Evolutionary conservation across 2,797 vertebrate species (phyloP), one percentile per base, ranked within the genome.

Genomic region (Clarias platycephalus): DNA sequence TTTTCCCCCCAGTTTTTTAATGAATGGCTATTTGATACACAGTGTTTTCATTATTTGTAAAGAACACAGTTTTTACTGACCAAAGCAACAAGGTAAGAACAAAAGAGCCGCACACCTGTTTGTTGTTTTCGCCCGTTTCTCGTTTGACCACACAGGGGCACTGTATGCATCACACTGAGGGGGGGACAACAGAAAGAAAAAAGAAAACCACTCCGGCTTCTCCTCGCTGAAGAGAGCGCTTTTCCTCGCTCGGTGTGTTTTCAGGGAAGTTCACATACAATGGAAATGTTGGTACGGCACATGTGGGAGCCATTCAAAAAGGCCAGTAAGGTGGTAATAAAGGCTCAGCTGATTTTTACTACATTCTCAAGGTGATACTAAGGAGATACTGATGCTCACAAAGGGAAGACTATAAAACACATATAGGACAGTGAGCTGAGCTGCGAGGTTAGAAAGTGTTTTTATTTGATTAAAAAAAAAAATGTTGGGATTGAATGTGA

Each of bases 101-200:
- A 86, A 86, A 86, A 83, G 85, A 80, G 28, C 60, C 37, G 70
- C 31, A 83, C 85, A 86, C 82, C 70, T 86, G 85, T 81, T 76
- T 83, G 68, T 82, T 85, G 71, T 83, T 80, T 58, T 83, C 74
- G 85, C 57, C 37, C 16, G 76, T 83, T 80, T 68, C 2, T 16
- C 53, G 68, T 67, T 62, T 76, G 82, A 53, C 82, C 85, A 86
- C 85, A 80, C 49, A 26, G 85, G 55, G 85, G 85, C 77, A 71
- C 81, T 83, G 75, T 37, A 37, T 83, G 75, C 58, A 55, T 80
- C 64, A 40, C 57, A 34, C 66, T 58, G 58, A 72, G 22, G 28
- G 10, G 22, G 28, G 28, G 10, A 13, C 12, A 49, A 49, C 1
- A 64, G 7, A 26, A 34, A 10, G 13, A 37, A 49, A 16, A 24